Conservation (phyloP, 2,888 invertebrate genomes). For the Stenichneumon culpator region DNA sequence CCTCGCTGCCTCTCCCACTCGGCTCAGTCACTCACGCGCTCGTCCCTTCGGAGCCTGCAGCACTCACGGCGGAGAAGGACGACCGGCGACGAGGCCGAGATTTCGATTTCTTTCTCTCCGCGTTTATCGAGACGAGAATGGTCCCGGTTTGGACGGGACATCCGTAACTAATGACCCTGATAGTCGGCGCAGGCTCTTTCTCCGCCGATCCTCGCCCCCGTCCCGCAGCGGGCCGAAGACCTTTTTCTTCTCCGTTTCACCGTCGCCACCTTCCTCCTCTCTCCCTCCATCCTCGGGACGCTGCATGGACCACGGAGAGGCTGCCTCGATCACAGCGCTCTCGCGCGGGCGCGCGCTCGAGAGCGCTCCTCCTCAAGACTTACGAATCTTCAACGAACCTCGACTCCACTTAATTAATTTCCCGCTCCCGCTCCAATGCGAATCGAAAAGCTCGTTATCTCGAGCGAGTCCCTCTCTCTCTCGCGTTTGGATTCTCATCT, state of each 20-base stretch:
- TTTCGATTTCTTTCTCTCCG: conserved; percentile 70
- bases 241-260: conserved; percentile 57
- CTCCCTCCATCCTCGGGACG: conserved; percentile 36
- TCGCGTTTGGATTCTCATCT: conserved; percentile 43
- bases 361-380: conserved; percentile 77
- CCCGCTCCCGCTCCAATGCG: conserved; percentile 77
- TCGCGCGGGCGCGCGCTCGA: conserved; percentile 58
- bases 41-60: conserved; percentile 22
- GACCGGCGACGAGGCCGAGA: conserved; percentile 17
- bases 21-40: conserved; percentile 24
- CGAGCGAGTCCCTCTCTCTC: conserved; percentile 75
- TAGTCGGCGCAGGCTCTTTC: conserved; percentile 76
- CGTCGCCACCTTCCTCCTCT: conserved; percentile 52
- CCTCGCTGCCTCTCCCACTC: conserved; percentile 41
- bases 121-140: conserved; percentile 83
- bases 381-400: conserved; percentile 79
- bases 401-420: conserved; percentile 82
- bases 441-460: conserved; percentile 80
- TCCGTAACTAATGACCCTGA: conserved; percentile 85
- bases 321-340: conserved; percentile 46
- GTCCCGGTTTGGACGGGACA: conserved; percentile 82
- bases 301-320: neutral
- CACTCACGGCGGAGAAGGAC: conserved; percentile 32
- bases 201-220: conserved; percentile 51
- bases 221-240: conserved; percentile 40